A percentile compares a stretch with the other conserved stretches of the same genome.
phyloP scores from a whole-genome alignment of 2,113 vertebrate genomes.

The Misgurnus anguillicaudatus region DNA sequence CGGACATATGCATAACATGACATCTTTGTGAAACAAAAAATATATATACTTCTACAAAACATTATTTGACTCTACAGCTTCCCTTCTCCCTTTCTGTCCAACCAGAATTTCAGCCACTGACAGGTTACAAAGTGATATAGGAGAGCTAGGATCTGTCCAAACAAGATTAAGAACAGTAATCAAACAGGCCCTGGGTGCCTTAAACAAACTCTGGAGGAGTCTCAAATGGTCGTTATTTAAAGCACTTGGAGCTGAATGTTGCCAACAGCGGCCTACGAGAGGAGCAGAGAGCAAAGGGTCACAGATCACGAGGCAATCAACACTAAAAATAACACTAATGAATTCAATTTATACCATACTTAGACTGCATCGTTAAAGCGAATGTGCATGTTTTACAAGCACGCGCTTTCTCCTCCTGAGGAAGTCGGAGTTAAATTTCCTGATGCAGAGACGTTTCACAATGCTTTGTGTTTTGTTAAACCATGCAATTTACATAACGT shows the following conservation, averaged over 20 bases:
- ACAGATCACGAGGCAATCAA: constrained; percentile 23
- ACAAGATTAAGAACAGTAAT: constrained; percentile 60
- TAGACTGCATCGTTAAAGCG: not conserved
- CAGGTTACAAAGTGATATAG: constrained; percentile 26
- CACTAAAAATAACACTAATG: constrained; percentile 27
- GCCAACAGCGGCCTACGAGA: constrained; percentile 6
- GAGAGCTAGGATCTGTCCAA: constrained; percentile 48
- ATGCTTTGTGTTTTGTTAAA: not conserved
- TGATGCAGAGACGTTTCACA: not conserved
- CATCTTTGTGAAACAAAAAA: constrained; percentile 32
- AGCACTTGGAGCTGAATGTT: constrained; percentile 48
- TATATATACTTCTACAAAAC: not conserved
- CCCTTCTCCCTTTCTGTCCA: constrained; percentile 3
- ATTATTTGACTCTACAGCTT: constrained; percentile 15
- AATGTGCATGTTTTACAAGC: not conserved
- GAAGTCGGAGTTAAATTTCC: constrained; percentile 28
- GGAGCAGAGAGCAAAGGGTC: constrained; percentile 19
- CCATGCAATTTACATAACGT: no score
- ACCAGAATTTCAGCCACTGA: constrained; percentile 11
- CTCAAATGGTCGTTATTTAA: constrained; percentile 42
- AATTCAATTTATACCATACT: not conserved
- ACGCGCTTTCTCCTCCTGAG: constrained; percentile 5
- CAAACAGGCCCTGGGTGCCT: constrained; percentile 65
- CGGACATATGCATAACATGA: not conserved
- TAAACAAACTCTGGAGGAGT: constrained; percentile 68